Evolutionary conservation across 30 jellyfish, hydroid and myxozoan species (phyloP).

Genomic region (Mastigias papua): DNA sequence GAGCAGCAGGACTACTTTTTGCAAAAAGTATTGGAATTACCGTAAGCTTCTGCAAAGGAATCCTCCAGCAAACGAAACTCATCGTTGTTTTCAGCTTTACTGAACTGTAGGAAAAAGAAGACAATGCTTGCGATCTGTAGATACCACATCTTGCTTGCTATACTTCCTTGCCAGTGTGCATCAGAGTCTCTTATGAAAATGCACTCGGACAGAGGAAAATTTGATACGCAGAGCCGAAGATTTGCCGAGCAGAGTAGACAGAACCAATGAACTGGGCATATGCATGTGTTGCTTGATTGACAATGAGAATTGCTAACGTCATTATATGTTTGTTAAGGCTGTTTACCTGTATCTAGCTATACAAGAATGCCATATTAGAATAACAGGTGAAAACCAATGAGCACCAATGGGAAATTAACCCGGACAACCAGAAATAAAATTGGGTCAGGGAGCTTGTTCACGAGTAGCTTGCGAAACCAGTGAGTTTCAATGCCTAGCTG

Average conservation of each 20-base stretch:
- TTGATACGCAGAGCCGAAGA: not conserved
- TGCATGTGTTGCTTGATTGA: no score
- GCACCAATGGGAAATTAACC: not conserved
- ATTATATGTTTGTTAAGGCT: not conserved
- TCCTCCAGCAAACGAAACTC: conserved; percentile 46
- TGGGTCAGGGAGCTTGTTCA: not conserved
- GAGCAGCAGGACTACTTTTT: no score
- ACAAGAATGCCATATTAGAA: not conserved
- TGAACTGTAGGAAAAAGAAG: not conserved
- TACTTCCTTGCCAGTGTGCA: not conserved
- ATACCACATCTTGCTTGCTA: not conserved
- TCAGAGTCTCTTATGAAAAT: not conserved
- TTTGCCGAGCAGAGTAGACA: not conserved
- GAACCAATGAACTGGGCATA: not conserved
- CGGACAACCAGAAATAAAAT: not conserved
- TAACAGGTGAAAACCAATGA: conserved; percentile 45
- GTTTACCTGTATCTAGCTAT: not conserved
- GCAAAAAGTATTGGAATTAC: no score
- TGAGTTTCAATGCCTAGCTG: conserved; percentile 1
- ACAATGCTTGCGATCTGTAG: not conserved
- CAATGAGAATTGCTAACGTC: conserved; percentile 6
- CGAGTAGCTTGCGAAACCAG: conserved; percentile 1
- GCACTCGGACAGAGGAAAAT: not conserved
- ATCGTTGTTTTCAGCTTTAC: conserved; percentile 24
- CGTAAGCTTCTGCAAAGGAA: conserved; percentile 52